phyloP scores from a whole-genome alignment of 1,140 invertebrate species.

The Brachionus rubens region DNA sequence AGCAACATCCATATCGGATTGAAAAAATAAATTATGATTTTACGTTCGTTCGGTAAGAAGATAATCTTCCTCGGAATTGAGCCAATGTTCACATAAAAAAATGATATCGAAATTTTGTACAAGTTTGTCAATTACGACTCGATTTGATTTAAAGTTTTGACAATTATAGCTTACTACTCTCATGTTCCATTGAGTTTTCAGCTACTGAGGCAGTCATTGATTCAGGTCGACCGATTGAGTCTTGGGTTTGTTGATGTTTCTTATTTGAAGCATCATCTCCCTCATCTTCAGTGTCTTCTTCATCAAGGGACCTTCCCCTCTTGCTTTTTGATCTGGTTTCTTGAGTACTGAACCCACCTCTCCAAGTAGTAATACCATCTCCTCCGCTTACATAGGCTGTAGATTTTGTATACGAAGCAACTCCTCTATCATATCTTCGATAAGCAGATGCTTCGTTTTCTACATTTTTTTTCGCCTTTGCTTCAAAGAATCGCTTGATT shows the following conservation, averaged over 20 bases:
- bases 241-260: not conserved
- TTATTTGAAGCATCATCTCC: not conserved
- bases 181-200: constrained; percentile 10
- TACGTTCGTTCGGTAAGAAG: not conserved
- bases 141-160: constrained; percentile 30
- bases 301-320: not conserved
- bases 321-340: not conserved
- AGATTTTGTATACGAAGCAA: not conserved
- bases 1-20: constrained; percentile 23
- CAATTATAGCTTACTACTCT: not conserved
- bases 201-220: not conserved
- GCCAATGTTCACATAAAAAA: constrained; percentile 38
- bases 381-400: not conserved
- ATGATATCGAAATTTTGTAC: constrained; percentile 7
- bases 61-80: constrained; percentile 19
- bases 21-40: constrained; percentile 34
- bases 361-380: not conserved
- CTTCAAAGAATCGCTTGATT: constrained; percentile 8
- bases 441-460: not conserved
- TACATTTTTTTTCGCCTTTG: not conserved
- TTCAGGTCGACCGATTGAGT: not conserved
- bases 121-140: constrained; percentile 15
- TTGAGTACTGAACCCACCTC: not conserved
- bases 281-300: not conserved
- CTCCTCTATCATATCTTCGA: not conserved